Evolutionary conservation across 2,113 vertebrate species (phyloP), one percentile per base, ranked within the genome.

Genomic region (Thryonomys swinderianus): DNA sequence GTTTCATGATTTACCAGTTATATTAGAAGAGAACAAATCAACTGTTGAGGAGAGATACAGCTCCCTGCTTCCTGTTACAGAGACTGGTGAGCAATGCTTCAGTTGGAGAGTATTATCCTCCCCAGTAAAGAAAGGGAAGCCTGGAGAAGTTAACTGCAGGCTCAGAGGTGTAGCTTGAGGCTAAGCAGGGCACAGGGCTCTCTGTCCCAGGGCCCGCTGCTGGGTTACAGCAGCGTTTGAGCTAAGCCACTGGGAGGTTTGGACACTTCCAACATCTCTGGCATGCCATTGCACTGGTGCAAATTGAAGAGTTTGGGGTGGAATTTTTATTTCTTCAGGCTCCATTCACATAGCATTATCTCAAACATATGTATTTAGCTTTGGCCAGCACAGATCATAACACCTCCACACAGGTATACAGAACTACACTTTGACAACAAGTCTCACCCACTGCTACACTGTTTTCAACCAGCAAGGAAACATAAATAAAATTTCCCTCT

Each of bases 401-500:
- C 0, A 16, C 37, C 59, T 91, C 53, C 57, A 37, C 30, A 66
- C 25, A 82, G 61, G 71, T 20, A 1, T 16, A 17, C 48, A 59
- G 2, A 0, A 3, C 17, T 57, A 48, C 85, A 96, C 79, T 51
- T 64, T 13, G 88, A 89, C 48, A 30, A n/a, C 1, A 67, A 89
- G 79, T 13, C 2, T 1, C 86, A 67, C 83, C 37, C 92, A 89
- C 73, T 30, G 32, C 87, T 80, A 91, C 85, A 55, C 69, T 80
- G 69, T 95, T 92, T 90, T 96, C 97, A 97, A 95, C 88, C 69
- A 90, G 91, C 42, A 27, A 73, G 66, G 85, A 92, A 73, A 96
- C 86, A 97, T 85, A 96, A 96, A 98, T 98, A 97, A 97, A 89
- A 86, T 90, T 86, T 90, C 18, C 88, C 92, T 88, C 96, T 84